Percentiles rank a stretch among this genome's conserved stretches.
Evolutionary conservation across 2,888 invertebrate species (phyloP).

Genomic region (Aphodius sticticus): DNA sequence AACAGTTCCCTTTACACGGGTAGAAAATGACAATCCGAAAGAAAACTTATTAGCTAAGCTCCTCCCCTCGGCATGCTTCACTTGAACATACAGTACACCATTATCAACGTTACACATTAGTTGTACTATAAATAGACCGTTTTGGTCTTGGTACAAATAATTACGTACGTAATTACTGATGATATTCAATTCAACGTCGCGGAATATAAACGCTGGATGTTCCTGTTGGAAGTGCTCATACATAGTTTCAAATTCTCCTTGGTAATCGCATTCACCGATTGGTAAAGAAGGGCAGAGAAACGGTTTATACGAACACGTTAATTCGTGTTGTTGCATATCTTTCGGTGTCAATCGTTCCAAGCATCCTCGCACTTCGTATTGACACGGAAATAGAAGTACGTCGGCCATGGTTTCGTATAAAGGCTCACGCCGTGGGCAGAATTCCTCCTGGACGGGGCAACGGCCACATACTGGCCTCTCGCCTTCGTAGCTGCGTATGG

Average conservation of each 20-base stretch:
- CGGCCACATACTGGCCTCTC: conserved; percentile 47
- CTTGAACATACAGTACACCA: conserved; percentile 47
- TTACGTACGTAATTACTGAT: conserved; percentile 50
- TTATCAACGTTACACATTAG: conserved; percentile 44
- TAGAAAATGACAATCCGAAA: conserved; percentile 22
- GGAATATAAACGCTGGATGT: conserved; percentile 49
- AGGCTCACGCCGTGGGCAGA: conserved; percentile 45
- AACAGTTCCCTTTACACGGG: conserved; percentile 10
- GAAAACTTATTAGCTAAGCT: conserved; percentile 18
- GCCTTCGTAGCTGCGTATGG: conserved; percentile 14
- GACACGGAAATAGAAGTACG: conserved; percentile 51
- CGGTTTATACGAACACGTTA: conserved; percentile 46
- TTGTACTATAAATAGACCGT: conserved; percentile 50
- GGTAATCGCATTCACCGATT: conserved; percentile 48
- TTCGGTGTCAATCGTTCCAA: conserved; percentile 42
- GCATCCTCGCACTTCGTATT: conserved; percentile 49
- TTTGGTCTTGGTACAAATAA: conserved; percentile 48
- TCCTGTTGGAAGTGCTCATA: conserved; percentile 49
- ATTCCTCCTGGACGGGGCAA: conserved; percentile 44
- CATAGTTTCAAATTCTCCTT: conserved; percentile 47
- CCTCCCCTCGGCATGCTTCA: conserved; percentile 44
- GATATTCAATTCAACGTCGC: conserved; percentile 53
- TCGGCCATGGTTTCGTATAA: conserved; percentile 48
- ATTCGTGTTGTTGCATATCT: conserved; percentile 48
- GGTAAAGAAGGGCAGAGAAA: conserved; percentile 45